Percentiles rank a stretch among this genome's conserved stretches.
Conservation (phyloP, 2,113 vertebrate genomes). For the Hyperoodon ampullatus region DNA sequence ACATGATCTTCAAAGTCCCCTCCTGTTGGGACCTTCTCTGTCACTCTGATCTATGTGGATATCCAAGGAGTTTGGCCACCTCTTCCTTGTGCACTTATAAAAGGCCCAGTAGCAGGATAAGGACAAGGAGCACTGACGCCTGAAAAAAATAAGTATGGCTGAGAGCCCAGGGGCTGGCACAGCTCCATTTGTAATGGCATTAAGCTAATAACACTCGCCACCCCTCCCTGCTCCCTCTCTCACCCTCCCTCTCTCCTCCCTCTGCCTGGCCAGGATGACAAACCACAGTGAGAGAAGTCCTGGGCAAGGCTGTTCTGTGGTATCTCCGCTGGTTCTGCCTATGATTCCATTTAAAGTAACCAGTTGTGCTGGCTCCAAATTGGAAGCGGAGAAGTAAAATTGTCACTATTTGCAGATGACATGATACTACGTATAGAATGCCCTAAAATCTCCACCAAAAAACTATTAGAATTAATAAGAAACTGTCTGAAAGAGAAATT, state of each 20-base stretch:
- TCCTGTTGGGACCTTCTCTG: background rate
- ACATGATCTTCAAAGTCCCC: background rate
- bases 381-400: background rate
- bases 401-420: background rate
- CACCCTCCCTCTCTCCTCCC: background rate
- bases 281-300: background rate
- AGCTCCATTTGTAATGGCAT: background rate
- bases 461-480: background rate
- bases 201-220: background rate
- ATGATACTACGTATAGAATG: background rate
- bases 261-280: background rate
- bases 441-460: background rate
- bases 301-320: background rate
- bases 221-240: background rate
- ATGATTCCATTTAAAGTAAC: background rate
- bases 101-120: background rate
- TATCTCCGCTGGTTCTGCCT: background rate
- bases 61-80: background rate
- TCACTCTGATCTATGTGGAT: constrained; percentile 8
- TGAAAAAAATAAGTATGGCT: background rate
- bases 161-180: background rate
- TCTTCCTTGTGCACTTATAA: constrained; percentile 1
- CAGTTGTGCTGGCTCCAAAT: background rate
- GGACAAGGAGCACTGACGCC: background rate
- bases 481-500: background rate